A percentile compares a stretch with the other conserved stretches of the same genome.
Evolutionary conservation across 2,888 invertebrate species (phyloP).

Genomic region (Metalampra italica): DNA sequence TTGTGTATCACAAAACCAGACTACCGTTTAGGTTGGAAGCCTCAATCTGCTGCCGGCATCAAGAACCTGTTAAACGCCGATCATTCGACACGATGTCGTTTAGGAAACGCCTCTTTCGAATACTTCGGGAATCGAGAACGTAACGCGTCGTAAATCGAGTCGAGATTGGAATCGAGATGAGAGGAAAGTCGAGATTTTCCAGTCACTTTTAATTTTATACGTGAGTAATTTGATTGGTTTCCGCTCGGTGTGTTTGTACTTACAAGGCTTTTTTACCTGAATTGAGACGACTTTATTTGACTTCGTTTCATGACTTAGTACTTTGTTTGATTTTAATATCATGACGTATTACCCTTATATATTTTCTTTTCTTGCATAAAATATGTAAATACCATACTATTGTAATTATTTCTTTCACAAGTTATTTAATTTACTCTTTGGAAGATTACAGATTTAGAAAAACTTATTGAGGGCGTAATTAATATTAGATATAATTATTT

Average conservation of each 20-base stretch:
- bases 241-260: background rate
- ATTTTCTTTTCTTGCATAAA: no score
- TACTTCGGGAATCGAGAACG: conserved; percentile 28
- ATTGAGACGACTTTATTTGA: background rate
- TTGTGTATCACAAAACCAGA: conserved; percentile 20
- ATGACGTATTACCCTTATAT: no score
- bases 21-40: conserved; percentile 42
- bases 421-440: no score
- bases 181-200: conserved; percentile 7
- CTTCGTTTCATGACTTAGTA: background rate
- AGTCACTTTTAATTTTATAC: conserved; percentile 16
- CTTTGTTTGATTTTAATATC: no score
- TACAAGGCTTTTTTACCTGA: background rate
- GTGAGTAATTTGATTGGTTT: conserved; percentile 11
- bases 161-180: conserved; percentile 25
- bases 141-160: conserved; percentile 38
- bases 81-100: conserved; percentile 49
- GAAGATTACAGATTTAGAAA: no score
- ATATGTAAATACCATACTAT: no score
- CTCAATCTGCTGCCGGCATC: conserved; percentile 46
- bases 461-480: no score
- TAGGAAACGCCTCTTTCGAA: conserved; percentile 57
- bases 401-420: no score
- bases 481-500: no score
- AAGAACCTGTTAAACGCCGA: conserved; percentile 53